Conservation (phyloP, 2,113 vertebrate species). For the Regulus satrapa region DNA sequence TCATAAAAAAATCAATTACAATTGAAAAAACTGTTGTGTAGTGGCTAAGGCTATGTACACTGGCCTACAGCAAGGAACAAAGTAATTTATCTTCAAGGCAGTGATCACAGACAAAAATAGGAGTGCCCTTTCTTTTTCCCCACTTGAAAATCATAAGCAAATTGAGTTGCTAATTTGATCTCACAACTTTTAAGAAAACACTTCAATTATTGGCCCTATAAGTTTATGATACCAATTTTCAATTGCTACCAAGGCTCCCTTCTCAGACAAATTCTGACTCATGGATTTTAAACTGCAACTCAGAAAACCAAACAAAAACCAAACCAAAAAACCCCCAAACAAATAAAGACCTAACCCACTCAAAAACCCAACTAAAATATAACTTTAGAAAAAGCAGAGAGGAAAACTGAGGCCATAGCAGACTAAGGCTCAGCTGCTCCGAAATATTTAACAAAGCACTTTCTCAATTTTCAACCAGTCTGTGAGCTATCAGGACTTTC, state of each 20-base stretch:
- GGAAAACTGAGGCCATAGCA: background rate
- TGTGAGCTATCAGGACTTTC: background rate
- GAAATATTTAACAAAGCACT: background rate
- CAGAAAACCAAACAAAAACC: background rate
- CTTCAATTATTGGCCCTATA: background rate
- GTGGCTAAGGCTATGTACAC: background rate
- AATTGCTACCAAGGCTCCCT: background rate
- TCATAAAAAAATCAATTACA: conserved; percentile 66
- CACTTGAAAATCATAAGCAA: conserved; percentile 15
- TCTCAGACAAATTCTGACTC: background rate
- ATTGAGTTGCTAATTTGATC: conserved; percentile 27
- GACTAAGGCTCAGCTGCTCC: background rate
- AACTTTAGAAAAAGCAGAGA: background rate
- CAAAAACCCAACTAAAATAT: background rate
- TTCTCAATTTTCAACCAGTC: background rate
- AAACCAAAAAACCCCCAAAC: background rate
- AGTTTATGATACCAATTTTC: background rate
- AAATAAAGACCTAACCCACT: background rate
- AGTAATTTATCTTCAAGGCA: conserved; percentile 55
- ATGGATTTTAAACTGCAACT: background rate
- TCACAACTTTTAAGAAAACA: background rate
- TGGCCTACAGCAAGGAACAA: background rate
- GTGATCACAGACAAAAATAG: background rate
- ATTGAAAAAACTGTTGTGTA: background rate
- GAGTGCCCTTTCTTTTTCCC: background rate